phyloP scores from a whole-genome alignment of 1,140 invertebrate genomes.

The Dendrolimus punctatus region DNA sequence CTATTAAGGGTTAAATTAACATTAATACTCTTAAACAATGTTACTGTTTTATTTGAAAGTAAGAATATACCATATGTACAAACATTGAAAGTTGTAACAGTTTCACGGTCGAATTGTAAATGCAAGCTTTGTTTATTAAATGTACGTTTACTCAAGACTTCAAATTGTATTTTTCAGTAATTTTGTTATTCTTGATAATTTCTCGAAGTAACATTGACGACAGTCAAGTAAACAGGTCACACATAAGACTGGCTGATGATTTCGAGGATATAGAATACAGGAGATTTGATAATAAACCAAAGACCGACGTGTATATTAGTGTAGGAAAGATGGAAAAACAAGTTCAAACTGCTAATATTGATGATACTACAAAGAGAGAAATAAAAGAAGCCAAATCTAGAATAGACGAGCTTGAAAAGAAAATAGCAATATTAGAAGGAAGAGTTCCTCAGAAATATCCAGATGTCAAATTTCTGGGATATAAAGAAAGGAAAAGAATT shows the following conservation, averaged over 20 bases:
- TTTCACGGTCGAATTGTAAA: not conserved
- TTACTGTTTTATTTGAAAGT: no score
- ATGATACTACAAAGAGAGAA: constrained; percentile 65
- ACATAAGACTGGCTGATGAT: constrained; percentile 37
- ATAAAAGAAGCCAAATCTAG: constrained; percentile 74
- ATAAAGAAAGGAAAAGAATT: constrained; percentile 92
- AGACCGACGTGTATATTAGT: constrained; percentile 28
- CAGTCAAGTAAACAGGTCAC: constrained; percentile 22
- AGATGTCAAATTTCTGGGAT: constrained; percentile 92
- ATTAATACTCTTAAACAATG: not conserved
- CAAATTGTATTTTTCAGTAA: constrained; percentile 37
- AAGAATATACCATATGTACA: no score
- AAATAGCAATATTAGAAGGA: constrained; percentile 79
- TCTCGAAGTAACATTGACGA: constrained; percentile 23
- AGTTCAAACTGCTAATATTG: constrained; percentile 18
- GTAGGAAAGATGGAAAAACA: constrained; percentile 24
- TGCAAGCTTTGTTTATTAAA: not conserved
- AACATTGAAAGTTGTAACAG: not conserved
- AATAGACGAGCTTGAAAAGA: constrained; percentile 80
- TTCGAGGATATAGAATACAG: constrained; percentile 29
- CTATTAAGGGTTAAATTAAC: not conserved
- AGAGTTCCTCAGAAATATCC: constrained; percentile 88
- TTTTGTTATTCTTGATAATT: constrained; percentile 48
- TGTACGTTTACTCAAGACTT: not conserved
- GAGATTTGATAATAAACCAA: constrained; percentile 42